These are phyloP conservation scores for Colinus virginianus DNA, from an alignment of 2,113 vertebrate genomes.

Conservation along the genomic window DNA sequence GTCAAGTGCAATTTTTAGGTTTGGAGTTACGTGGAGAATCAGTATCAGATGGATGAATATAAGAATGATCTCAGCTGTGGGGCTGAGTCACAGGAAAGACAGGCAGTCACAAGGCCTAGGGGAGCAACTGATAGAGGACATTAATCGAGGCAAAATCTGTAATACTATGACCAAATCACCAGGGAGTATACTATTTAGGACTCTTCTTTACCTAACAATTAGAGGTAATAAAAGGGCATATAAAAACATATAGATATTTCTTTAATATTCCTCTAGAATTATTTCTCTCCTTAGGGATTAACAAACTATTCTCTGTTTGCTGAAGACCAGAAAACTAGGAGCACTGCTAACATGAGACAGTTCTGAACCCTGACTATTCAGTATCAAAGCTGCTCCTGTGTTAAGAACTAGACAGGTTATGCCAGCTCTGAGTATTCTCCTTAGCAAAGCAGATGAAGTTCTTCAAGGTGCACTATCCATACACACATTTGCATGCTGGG, in stretches of 20 bases:
- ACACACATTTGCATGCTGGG: not conserved
- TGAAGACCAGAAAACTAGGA: not conserved
- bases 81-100: not conserved
- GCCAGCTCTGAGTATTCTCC: not conserved
- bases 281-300: not conserved
- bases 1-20: not conserved
- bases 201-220: conserved; percentile 7
- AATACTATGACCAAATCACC: not conserved
- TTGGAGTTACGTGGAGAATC: not conserved
- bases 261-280: not conserved
- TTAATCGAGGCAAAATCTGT: conserved; percentile 12
- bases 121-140: not conserved
- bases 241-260: not conserved
- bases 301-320: not conserved
- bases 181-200: not conserved
- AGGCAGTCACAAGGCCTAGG: not conserved
- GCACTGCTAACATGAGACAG: not conserved
- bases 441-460: not conserved
- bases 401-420: not conserved
- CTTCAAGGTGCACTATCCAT: not conserved
- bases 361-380: not conserved
- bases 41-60: not conserved
- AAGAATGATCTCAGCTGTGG: not conserved
- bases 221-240: conserved; percentile 16
- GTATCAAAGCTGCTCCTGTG: not conserved